Percentiles rank a stretch among this genome's conserved stretches.
Conservation (phyloP, 2,113 vertebrate genomes). For the cat (Felis catus) region F.catus_Fca126_mat1.0 CM031420.1:83118501-83119000, state of each 20-base stretch:
- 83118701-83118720: background rate
- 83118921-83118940: background rate
- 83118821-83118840: conserved; percentile 5
- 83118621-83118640: background rate
- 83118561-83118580: background rate
- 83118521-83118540: conserved; percentile 31
- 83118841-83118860: conserved; percentile 34
- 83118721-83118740: background rate
- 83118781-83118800: conserved; percentile 14
- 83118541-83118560: background rate
- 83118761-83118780: background rate
- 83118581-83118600: background rate
- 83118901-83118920: conserved; percentile 32
- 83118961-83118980: background rate
- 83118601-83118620: background rate
- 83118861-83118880: conserved; percentile 20
- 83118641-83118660: background rate
- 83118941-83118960: background rate
- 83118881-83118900: background rate
- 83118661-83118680: background rate
- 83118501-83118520: background rate
- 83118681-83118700: background rate
- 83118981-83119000: conserved; percentile 6
- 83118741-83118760: background rate
- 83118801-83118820: background rate